phyloP scores from a whole-genome alignment of 2,113 vertebrate genomes.

The Uria aalge region DNA sequence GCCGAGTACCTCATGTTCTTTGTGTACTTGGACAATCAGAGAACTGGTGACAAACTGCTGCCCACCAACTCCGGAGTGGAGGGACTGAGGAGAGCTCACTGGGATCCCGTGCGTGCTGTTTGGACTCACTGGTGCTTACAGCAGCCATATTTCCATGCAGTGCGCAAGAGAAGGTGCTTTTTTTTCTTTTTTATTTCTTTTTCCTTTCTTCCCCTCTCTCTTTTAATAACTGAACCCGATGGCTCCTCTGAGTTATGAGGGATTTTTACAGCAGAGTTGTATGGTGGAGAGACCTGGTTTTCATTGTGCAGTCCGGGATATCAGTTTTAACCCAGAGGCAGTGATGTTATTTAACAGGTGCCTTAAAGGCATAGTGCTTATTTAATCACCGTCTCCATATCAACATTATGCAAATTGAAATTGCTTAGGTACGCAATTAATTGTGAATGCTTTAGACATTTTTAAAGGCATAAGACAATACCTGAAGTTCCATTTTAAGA shows the following conservation, averaged over 20 bases:
- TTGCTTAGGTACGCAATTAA: constrained; percentile 72
- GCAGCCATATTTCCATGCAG: background rate
- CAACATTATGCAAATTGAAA: constrained; percentile 71
- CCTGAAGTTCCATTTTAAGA: constrained; percentile 74
- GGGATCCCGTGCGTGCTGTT: accelerated
- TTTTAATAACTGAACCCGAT: constrained; percentile 54
- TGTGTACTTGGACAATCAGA: background rate
- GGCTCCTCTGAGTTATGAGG: constrained; percentile 39
- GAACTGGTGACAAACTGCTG: background rate
- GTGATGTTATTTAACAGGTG: constrained; percentile 73
- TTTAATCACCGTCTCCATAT: constrained; percentile 67
- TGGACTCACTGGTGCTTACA: background rate
- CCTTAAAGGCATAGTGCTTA: constrained; percentile 60
- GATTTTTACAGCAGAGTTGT: constrained; percentile 45
- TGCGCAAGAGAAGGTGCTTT: background rate
- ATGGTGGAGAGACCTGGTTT: constrained; percentile 29
- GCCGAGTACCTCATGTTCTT: background rate
- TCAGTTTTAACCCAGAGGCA: constrained; percentile 60
- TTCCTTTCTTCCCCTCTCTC: background rate
- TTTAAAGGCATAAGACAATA: constrained; percentile 73
- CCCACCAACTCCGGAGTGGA: accelerated
- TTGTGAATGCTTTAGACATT: constrained; percentile 71
- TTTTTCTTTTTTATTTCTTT: background rate
- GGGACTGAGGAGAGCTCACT: background rate
- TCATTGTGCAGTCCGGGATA: constrained; percentile 27